These are phyloP conservation scores for Eristalis intricaria DNA, from an alignment of 2,888 invertebrate genomes.

Conservation along the genomic window DNA sequence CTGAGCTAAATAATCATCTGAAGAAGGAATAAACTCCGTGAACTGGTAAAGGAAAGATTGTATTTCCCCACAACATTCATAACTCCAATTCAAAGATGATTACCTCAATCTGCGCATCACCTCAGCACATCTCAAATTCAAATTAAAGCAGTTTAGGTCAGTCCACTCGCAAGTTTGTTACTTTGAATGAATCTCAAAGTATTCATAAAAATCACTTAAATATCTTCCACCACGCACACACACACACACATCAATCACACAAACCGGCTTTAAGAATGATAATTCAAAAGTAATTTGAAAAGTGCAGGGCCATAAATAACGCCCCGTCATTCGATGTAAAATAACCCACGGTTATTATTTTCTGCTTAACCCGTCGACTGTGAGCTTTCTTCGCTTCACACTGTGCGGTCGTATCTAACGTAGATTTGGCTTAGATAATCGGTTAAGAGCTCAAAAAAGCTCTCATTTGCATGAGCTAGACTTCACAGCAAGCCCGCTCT, in stretches of 20 bases:
- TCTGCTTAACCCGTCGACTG: not conserved
- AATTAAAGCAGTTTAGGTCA: not conserved
- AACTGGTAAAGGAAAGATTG: too few species aligned
- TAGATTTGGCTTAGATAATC: not conserved
- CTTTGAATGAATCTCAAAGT: not conserved
- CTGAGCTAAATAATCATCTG: too few species aligned
- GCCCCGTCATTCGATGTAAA: not conserved
- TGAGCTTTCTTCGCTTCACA: not conserved
- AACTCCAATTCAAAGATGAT: not conserved
- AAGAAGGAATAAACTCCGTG: too few species aligned
- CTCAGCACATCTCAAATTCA: not conserved
- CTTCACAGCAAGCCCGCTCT: not conserved
- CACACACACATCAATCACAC: not conserved
- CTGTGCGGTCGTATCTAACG: not conserved
- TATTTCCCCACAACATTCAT: too few species aligned
- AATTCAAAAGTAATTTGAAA: not conserved
- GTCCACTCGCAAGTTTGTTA: not conserved
- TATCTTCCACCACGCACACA: not conserved
- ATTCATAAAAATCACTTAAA: not conserved
- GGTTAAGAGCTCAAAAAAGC: not conserved
- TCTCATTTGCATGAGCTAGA: not conserved
- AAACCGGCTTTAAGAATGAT: not conserved
- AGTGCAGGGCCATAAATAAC: not conserved
- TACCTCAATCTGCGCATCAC: not conserved
- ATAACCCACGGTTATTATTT: constrained; percentile 1